These are phyloP conservation scores for Neoniphon sammara DNA, from an alignment of 2,797 vertebrate species.

Conservation along the genomic window DNA sequence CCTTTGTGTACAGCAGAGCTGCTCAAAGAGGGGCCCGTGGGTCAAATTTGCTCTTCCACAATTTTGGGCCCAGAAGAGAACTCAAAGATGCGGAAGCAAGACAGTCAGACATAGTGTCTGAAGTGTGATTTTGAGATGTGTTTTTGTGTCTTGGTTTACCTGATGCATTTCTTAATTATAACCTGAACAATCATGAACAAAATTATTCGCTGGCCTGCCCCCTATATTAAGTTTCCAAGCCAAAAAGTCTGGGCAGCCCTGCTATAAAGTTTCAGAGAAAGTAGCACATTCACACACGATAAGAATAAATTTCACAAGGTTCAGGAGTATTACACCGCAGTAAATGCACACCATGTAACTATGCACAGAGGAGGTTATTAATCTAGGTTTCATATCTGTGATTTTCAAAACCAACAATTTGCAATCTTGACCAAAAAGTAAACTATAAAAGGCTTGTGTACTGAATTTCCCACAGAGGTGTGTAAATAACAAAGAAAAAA, in stretches of 20 bases:
- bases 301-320: neutral
- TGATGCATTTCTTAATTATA: neutral
- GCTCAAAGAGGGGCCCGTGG: slow-evolving; percentile 19
- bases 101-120: neutral
- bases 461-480: slow-evolving; percentile 29
- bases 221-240: slow-evolving; percentile 4
- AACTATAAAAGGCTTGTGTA: slow-evolving; percentile 19
- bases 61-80: slow-evolving; percentile 16
- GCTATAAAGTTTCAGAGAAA: slow-evolving; percentile 1
- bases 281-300: neutral
- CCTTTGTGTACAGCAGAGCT: slow-evolving; percentile 26
- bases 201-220: neutral
- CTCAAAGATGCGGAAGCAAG: neutral
- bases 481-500: slow-evolving; percentile 32
- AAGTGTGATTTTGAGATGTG: neutral
- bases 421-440: neutral
- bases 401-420: slow-evolving; percentile 2
- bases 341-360: neutral
- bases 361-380: neutral
- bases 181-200: neutral
- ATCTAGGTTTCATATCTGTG: neutral
- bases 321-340: slow-evolving; percentile 2
- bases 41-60: slow-evolving; percentile 9
- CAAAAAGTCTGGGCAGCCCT: slow-evolving; percentile 8
- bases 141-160: too few relatives aligned